Conservation (phyloP, 2,113 vertebrate species). For the Sebastes fasciatus region DNA sequence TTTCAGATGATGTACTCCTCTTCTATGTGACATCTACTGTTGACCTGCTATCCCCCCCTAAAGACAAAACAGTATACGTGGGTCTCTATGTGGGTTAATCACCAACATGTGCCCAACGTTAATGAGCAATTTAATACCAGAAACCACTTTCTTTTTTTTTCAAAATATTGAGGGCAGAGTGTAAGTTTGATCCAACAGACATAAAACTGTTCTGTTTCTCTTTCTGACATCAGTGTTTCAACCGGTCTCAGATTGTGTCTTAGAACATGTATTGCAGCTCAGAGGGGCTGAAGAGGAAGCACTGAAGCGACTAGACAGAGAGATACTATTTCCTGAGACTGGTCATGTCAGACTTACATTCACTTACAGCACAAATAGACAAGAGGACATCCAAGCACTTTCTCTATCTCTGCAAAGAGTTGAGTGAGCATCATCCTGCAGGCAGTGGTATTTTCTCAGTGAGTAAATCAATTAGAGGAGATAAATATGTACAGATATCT, state of each 20-base stretch:
- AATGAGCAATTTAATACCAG: background rate
- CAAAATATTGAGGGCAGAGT: background rate
- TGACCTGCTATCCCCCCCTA: too few relatives aligned
- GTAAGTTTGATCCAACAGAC: background rate
- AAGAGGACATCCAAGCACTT: background rate
- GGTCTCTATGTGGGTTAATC: background rate
- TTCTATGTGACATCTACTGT: too few relatives aligned
- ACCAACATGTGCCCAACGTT: background rate
- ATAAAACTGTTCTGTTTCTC: constrained; percentile 1
- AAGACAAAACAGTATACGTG: too few relatives aligned
- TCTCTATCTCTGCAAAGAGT: background rate
- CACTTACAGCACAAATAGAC: background rate
- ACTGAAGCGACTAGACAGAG: constrained; percentile 13
- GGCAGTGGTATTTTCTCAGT: background rate
- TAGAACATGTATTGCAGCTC: constrained; percentile 7
- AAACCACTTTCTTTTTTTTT: background rate
- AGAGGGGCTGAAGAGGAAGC: constrained; percentile 12
- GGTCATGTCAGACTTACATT: constrained; percentile 13
- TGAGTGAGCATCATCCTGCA: background rate
- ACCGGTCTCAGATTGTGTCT: constrained; percentile 6
- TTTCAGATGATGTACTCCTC: too few relatives aligned
- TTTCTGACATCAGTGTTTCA: constrained; percentile 14
- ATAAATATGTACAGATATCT: background rate
- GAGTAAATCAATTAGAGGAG: background rate
- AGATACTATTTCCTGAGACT: background rate